Evolutionary conservation across 2,888 invertebrate genomes (phyloP).

Genomic region (Phrixothrix hirtus): DNA sequence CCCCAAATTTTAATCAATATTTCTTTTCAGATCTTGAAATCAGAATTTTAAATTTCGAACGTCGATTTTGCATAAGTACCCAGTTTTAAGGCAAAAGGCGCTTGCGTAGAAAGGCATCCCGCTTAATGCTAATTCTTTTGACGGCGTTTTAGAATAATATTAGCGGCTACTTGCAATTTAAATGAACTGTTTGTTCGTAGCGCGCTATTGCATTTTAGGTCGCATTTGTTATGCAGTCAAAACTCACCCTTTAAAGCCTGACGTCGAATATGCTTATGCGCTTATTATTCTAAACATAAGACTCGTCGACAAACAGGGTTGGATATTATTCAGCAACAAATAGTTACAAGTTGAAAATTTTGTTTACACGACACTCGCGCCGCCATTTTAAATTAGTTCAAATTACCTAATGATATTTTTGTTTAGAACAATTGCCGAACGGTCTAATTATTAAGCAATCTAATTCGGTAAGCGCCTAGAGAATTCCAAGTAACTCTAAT

Average conservation of each 20-base stretch:
- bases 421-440: too few relatives aligned
- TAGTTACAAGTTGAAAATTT: too few relatives aligned
- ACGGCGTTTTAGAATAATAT: slow-evolving; percentile 26
- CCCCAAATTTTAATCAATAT: neutral
- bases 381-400: too few relatives aligned
- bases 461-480: too few relatives aligned
- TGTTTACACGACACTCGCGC: too few relatives aligned
- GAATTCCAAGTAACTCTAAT: slow-evolving; percentile 43
- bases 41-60: too few relatives aligned
- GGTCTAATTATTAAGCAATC: too few relatives aligned
- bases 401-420: too few relatives aligned
- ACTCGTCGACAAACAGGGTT: too few relatives aligned
- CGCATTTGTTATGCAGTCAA: slow-evolving; percentile 31
- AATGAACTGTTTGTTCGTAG: slow-evolving; percentile 33
- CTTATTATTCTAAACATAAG: slow-evolving; percentile 19
- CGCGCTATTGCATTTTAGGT: slow-evolving; percentile 29
- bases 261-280: slow-evolving; percentile 18
- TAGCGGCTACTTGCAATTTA: slow-evolving; percentile 35
- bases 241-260: slow-evolving; percentile 20
- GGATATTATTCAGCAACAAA: too few relatives aligned
- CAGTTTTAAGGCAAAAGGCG: slow-evolving; percentile 12
- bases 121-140: slow-evolving; percentile 26
- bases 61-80: too few relatives aligned
- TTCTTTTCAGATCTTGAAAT: too few relatives aligned
- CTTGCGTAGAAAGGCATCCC: slow-evolving; percentile 10